Percentiles rank a stretch among this genome's conserved stretches.
Evolutionary conservation across 2,888 invertebrate species (phyloP).

Genomic region (Drosophila stalkeri): DNA sequence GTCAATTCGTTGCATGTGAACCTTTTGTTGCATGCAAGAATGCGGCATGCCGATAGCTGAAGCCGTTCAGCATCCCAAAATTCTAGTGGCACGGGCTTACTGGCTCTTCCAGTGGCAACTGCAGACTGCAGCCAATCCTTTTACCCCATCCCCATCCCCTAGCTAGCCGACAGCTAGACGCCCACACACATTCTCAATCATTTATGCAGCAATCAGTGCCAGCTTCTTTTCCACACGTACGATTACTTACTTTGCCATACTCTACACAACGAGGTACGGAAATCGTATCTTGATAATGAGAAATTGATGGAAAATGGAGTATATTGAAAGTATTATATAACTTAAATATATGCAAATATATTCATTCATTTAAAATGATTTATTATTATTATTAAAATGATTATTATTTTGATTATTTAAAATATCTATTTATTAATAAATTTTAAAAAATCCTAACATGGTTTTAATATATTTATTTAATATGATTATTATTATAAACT

Average conservation of each 20-base stretch:
- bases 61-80: constrained; percentile 18
- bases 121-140: constrained; percentile 17
- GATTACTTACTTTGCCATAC: constrained; percentile 55
- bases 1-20: constrained; percentile 45
- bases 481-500: too few relatives aligned
- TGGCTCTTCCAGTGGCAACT: constrained; percentile 27
- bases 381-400: too few relatives aligned
- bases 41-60: constrained; percentile 58
- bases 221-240: constrained; percentile 75
- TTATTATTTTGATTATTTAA: too few relatives aligned
- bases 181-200: constrained; percentile 65
- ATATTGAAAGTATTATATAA: too few relatives aligned
- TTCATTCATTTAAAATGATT: too few relatives aligned
- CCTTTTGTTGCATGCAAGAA: constrained; percentile 59
- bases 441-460: too few relatives aligned
- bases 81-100: constrained; percentile 41
- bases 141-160: neutral
- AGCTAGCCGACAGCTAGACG: neutral
- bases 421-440: too few relatives aligned
- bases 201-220: constrained; percentile 74
- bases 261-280: neutral
- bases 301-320: neutral
- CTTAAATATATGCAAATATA: too few relatives aligned
- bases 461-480: too few relatives aligned
- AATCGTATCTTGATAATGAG: neutral